Evolutionary conservation across 2,888 invertebrate species (phyloP), one percentile per base, ranked within the genome.

Genomic region (Cistogaster globosa): DNA sequence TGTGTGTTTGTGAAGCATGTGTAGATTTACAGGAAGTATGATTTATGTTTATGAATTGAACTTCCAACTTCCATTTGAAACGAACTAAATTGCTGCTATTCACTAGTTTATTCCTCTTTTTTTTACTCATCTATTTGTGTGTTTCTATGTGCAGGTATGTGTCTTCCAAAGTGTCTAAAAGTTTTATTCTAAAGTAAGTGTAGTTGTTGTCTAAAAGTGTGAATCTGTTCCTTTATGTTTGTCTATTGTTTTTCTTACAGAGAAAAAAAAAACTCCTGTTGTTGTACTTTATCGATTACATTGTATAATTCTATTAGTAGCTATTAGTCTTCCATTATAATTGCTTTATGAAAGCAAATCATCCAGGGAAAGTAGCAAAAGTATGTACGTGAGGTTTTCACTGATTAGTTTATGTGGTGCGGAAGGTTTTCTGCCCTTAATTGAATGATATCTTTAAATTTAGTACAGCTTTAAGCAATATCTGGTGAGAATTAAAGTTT

Each of bases 31-130:
- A 83, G 79, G 85, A 85, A 82, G 80, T 85, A 87, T 87, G 87
- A 86, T 87, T 87, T 87, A 87, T 87, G 85, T 83, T 80, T 86
- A 79, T 78, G 72, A 81, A 83, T 86, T 84, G 83, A 85, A 85
- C 85, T 85, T 82, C 65, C 58, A 72, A 84, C 80, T 60, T 26
- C 26, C 62, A 80, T 74, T 58, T 60, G 22, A 74, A 80, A 68
- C 67, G 36, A 53, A 84, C 79, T 75, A 51, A 63, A 83, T 77
- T 71, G 57, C 65, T 82, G 62, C 55, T 69, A 12, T 12, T 12
- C 26, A 55, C 55, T 69, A 12, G 20, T 69, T 58, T n/a, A n/a
- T n/a, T n/a, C n/a, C n/a, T n/a, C n/a, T n/a, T 26, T 26, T 26
- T 55, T 62, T 51, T 42, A 42, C 12, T 12, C 42, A 42, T 42